phyloP scores from a whole-genome alignment of 2,888 invertebrate species.

The Standfussiana lucernea region DNA sequence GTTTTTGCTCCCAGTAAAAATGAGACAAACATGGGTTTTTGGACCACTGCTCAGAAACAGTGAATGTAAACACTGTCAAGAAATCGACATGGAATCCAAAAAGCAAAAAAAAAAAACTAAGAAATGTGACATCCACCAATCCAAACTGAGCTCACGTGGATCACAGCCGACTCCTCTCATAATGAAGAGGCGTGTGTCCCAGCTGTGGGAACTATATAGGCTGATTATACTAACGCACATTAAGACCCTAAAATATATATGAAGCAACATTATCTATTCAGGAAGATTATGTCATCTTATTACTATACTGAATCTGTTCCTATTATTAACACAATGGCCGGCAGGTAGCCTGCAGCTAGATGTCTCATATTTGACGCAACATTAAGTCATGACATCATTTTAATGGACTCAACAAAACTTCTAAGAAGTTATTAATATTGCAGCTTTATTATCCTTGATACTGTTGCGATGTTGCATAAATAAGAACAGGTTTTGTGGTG shows the following conservation, averaged over 20 bases:
- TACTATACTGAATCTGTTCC: conserved; percentile 13
- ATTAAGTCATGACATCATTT: conserved; percentile 51
- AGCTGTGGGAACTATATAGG: background rate
- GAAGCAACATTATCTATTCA: background rate
- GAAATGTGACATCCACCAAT: background rate
- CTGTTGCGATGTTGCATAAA: conserved; percentile 18
- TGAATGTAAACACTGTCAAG: background rate
- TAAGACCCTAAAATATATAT: background rate
- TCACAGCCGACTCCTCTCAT: background rate
- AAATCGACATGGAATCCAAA: background rate
- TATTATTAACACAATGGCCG: conserved; percentile 26
- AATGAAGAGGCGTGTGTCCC: background rate
- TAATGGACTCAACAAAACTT: conserved; percentile 41
- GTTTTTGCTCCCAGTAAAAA: background rate
- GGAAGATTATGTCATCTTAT: conserved; percentile 46
- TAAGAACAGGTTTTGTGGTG: conserved; percentile 23
- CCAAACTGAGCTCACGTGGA: background rate
- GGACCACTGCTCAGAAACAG: background rate
- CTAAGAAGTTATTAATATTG: conserved; percentile 52
- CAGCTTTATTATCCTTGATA: conserved; percentile 36
- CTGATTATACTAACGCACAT: background rate
- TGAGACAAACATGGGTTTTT: too few species aligned
- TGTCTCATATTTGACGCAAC: conserved; percentile 37
- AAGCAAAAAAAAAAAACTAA: background rate
- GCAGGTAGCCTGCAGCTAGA: conserved; percentile 45